Evolutionary conservation across 2,797 vertebrate species (phyloP).

Genomic region (Diplodus sargus): DNA sequence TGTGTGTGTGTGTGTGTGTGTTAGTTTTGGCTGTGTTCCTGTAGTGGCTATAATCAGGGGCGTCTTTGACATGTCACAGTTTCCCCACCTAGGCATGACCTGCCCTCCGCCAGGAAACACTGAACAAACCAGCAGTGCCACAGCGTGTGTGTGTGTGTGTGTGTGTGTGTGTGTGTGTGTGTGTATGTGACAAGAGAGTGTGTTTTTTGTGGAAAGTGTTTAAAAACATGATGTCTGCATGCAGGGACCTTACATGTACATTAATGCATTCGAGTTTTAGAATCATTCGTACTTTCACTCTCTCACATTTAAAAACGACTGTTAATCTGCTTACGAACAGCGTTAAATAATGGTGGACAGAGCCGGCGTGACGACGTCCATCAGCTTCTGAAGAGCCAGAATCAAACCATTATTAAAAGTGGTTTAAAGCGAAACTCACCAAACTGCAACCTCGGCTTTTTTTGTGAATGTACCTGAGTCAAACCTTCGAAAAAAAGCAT

Average conservation of each 20-base stretch:
- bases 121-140: conserved; percentile 61
- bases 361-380: too few species aligned
- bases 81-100: conserved; percentile 73
- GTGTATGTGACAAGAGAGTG: conserved; percentile 6
- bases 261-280: neutral
- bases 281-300: neutral
- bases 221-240: conserved; percentile 16
- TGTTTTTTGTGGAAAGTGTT: conserved; percentile 12
- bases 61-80: conserved; percentile 79
- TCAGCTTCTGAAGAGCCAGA: too few species aligned
- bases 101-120: conserved; percentile 76
- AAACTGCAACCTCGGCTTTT: too few species aligned
- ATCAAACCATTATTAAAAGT: too few species aligned
- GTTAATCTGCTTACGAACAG: neutral
- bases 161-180: conserved; percentile 32
- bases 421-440: too few species aligned
- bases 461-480: too few species aligned
- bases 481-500: too few species aligned
- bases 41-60: conserved; percentile 69
- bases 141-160: conserved; percentile 33
- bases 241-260: neutral
- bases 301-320: neutral
- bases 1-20: conserved; percentile 35
- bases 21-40: conserved; percentile 64
- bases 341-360: too few species aligned